Conservation (phyloP, 2,888 invertebrate species). For the Caenorhabditis doughertyi region DNA sequence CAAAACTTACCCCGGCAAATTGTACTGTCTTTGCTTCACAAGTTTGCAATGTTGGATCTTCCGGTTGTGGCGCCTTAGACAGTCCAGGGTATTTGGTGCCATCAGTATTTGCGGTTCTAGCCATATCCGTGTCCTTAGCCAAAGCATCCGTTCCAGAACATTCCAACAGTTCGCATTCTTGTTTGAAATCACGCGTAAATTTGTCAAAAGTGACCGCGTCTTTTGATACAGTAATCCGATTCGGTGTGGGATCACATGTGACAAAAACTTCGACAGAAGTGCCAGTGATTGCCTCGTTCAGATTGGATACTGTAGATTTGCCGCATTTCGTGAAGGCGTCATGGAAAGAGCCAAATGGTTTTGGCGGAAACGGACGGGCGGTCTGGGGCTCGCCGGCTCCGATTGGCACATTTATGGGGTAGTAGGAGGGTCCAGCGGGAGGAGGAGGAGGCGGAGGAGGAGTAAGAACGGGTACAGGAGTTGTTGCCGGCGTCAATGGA, state of each 20-base stretch:
- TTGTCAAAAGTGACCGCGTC: not conserved
- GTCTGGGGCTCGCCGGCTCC: constrained; percentile 9
- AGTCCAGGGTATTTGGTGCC: not conserved
- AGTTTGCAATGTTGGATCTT: not conserved
- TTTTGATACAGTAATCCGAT: not conserved
- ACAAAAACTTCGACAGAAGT: not conserved
- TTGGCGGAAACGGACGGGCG: not conserved
- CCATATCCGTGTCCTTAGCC: not conserved
- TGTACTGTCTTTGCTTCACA: not conserved
- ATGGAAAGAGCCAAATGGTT: not conserved
- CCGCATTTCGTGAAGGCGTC: not conserved
- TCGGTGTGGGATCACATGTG: constrained; percentile 8
- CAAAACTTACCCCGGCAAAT: not conserved
- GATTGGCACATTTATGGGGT: not conserved
- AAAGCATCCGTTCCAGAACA: not conserved
- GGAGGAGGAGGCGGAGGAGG: not conserved
- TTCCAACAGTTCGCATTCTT: constrained; percentile 27
- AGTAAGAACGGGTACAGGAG: not conserved
- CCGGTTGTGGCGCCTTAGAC: not conserved
- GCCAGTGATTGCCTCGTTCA: not conserved
- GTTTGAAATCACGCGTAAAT: constrained; percentile 1
- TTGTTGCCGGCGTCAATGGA: too few species aligned
- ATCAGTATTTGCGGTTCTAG: not conserved
- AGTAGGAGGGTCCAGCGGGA: not conserved
- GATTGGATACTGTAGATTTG: not conserved